These are phyloP conservation scores for Drosophila mauritiana DNA, from an alignment of 1,140 invertebrate genomes.

Conservation along the genomic window DNA sequence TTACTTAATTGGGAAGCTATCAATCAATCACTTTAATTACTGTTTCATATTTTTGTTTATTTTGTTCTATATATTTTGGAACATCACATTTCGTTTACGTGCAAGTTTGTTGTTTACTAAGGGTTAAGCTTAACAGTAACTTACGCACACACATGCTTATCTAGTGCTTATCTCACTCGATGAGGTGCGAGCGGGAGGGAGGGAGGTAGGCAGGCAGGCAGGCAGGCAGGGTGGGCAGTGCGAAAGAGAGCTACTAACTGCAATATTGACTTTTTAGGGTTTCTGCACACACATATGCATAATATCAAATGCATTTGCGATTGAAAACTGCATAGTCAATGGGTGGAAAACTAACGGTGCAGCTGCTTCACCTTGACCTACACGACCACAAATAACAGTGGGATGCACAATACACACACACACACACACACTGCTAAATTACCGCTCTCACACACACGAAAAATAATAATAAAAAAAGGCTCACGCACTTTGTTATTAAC, in stretches of 20 bases:
- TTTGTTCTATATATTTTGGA: background rate
- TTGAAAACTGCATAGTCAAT: conserved; percentile 33
- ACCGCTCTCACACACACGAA: background rate
- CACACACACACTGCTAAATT: background rate
- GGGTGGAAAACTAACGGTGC: conserved; percentile 45
- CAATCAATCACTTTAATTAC: background rate
- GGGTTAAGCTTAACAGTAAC: conserved; percentile 28
- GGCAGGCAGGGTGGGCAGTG: background rate
- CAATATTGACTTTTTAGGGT: conserved; percentile 51
- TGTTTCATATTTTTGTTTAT: background rate
- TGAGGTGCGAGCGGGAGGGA: conserved; percentile 3
- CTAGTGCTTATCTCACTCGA: conserved; percentile 4
- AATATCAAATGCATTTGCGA: background rate
- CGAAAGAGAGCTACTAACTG: conserved; percentile 8
- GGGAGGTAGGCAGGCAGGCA: too few species aligned
- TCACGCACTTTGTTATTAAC: conserved; percentile 46
- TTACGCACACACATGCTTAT: conserved; percentile 13
- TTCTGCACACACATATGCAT: conserved; percentile 15
- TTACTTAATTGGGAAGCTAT: too few species aligned
- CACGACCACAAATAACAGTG: conserved; percentile 28
- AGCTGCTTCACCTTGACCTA: conserved; percentile 54
- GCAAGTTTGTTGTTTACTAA: too few species aligned
- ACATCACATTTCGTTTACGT: background rate
- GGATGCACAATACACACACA: conserved; percentile 8
- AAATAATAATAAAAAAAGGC: conserved; percentile 18